These are phyloP conservation scores for Gobio occitaniae DNA, from an alignment of 2,797 vertebrate species.

Conservation along the genomic window DNA sequence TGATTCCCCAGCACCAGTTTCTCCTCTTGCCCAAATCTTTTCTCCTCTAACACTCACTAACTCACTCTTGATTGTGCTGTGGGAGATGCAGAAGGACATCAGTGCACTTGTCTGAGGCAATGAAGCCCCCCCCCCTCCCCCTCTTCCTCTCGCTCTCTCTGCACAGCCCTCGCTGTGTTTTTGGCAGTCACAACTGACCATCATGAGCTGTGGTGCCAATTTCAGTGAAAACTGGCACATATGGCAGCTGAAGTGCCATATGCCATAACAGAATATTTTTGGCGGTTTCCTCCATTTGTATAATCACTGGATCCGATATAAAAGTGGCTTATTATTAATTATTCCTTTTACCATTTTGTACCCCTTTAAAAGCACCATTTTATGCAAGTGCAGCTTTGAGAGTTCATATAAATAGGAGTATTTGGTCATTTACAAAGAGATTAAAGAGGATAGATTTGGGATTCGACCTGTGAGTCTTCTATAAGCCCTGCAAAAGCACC, in stretches of 20 bases:
- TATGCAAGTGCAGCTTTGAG: slow-evolving; percentile 71
- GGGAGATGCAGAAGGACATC: slow-evolving; percentile 65
- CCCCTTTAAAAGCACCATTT: slow-evolving; percentile 80
- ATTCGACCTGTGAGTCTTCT: slow-evolving; percentile 17
- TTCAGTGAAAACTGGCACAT: slow-evolving; percentile 99
- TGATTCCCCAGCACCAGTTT: slow-evolving; percentile 19
- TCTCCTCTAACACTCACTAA: slow-evolving; percentile 51
- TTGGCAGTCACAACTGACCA: slow-evolving; percentile 98
- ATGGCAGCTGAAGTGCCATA: slow-evolving; percentile 99
- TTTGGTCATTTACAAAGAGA: slow-evolving; percentile 13
- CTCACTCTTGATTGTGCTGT: slow-evolving; percentile 61
- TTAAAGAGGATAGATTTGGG: background rate
- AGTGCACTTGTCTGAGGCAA: slow-evolving; percentile 62
- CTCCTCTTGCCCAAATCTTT: slow-evolving; percentile 58
- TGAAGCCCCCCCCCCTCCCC: slow-evolving; percentile 50
- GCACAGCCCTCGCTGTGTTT: slow-evolving; percentile 91
- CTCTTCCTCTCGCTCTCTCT: slow-evolving; percentile 60
- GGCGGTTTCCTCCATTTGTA: slow-evolving; percentile 94
- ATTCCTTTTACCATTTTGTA: slow-evolving; percentile 80
- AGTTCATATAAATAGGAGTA: slow-evolving; percentile 65
- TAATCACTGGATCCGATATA: slow-evolving; percentile 83
- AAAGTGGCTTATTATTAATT: slow-evolving; percentile 88
- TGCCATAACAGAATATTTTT: slow-evolving; percentile 95
- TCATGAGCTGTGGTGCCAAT: slow-evolving; percentile 94
- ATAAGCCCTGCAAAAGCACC: background rate